These are phyloP conservation scores for Columba janthina DNA, from an alignment of 2,113 vertebrate genomes.

Conservation along the genomic window DNA sequence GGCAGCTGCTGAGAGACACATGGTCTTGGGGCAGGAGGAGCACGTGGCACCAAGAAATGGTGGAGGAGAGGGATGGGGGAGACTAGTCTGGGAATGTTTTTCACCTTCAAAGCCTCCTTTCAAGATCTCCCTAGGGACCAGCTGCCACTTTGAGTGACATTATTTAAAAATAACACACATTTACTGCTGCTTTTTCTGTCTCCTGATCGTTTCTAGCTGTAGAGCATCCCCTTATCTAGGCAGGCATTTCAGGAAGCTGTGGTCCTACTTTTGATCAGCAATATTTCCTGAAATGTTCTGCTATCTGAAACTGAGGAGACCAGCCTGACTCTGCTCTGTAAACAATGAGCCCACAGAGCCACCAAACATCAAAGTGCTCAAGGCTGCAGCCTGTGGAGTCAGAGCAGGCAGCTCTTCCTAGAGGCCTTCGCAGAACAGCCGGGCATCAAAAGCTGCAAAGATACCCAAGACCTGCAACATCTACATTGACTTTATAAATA, in stretches of 20 bases:
- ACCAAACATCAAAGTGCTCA: neutral
- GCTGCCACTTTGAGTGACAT: neutral
- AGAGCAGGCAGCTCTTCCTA: neutral
- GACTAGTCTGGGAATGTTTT: neutral
- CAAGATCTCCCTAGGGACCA: neutral
- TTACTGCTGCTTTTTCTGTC: neutral
- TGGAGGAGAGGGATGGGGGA: neutral
- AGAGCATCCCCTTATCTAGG: neutral
- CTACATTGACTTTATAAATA: neutral
- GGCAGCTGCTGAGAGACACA: neutral
- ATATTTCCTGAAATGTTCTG: neutral
- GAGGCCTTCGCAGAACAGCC: neutral
- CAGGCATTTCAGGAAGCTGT: conserved; percentile 15
- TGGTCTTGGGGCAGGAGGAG: neutral
- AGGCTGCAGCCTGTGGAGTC: neutral
- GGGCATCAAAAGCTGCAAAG: neutral
- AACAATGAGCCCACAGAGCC: neutral
- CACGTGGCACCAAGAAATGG: fast-evolving
- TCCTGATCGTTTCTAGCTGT: neutral
- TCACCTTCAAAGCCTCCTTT: neutral
- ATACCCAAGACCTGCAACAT: neutral
- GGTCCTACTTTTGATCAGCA: neutral
- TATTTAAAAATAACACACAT: neutral
- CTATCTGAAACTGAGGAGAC: neutral
- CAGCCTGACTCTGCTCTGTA: neutral